Percentiles rank a stretch among this genome's conserved stretches.
Conservation (phyloP, 1,140 invertebrate genomes). For the Procambarus virginalis region DNA sequence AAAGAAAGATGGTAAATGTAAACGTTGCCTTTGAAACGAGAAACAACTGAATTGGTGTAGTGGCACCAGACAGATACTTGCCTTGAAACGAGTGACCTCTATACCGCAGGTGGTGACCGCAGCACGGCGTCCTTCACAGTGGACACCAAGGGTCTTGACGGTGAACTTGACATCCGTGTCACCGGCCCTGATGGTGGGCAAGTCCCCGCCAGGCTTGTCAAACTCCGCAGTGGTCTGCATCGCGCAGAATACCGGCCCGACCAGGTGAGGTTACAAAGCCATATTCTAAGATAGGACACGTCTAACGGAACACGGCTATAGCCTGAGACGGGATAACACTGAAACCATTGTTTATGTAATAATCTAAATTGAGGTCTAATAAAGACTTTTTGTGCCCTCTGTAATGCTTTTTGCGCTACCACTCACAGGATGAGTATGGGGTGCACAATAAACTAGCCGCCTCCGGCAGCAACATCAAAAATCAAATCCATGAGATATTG, state of each 20-base stretch:
- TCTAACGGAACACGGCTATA: too few species aligned
- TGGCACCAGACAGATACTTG: too few species aligned
- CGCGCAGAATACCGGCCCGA: slow-evolving; percentile 76
- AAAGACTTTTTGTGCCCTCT: too few species aligned
- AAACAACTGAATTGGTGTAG: neutral
- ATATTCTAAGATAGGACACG: too few species aligned
- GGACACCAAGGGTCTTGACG: slow-evolving; percentile 76
- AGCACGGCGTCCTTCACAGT: slow-evolving; percentile 79
- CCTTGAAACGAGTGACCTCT: neutral
- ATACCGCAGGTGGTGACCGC: slow-evolving; percentile 75
- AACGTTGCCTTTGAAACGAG: neutral
- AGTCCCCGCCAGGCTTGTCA: slow-evolving; percentile 74
- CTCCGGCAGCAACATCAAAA: too few species aligned
- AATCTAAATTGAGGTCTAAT: too few species aligned
- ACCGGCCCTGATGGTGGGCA: slow-evolving; percentile 79
- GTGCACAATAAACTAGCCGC: too few species aligned
- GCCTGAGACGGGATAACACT: too few species aligned
- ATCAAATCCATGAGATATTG: too few species aligned
- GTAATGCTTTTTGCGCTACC: too few species aligned
- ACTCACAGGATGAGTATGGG: too few species aligned
- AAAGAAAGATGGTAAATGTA: neutral
- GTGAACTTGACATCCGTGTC: slow-evolving; percentile 72
- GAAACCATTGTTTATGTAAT: too few species aligned
- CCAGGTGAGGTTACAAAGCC: slow-evolving; percentile 21
- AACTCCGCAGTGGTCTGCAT: slow-evolving; percentile 76